Evolutionary conservation across 2,113 vertebrate genomes (phyloP).

Genomic region (Callipepla squamata): DNA sequence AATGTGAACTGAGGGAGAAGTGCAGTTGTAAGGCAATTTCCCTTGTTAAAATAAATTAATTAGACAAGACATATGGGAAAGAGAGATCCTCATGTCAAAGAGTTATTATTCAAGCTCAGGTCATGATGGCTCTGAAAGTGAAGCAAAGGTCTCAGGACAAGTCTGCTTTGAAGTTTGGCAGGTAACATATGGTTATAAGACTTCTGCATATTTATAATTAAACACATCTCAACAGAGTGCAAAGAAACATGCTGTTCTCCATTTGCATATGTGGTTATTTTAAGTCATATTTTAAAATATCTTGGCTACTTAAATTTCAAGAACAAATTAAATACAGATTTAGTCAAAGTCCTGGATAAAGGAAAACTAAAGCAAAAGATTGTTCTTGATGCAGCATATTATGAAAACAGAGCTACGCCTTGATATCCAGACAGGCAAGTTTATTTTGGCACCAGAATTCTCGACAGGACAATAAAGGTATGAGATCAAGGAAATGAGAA

Average conservation of each 20-base stretch:
- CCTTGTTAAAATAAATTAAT: neutral
- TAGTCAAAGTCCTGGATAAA: slow-evolving; percentile 21
- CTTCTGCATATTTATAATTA: slow-evolving; percentile 37
- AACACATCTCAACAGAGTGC: slow-evolving; percentile 20
- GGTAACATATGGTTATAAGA: slow-evolving; percentile 37
- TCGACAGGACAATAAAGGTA: slow-evolving; percentile 39
- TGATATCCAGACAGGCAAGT: slow-evolving; percentile 57
- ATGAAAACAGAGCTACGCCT: slow-evolving; percentile 9
- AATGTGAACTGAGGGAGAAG: neutral
- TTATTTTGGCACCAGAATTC: slow-evolving; percentile 37
- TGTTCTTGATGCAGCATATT: slow-evolving; percentile 27
- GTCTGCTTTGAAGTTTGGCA: slow-evolving; percentile 12
- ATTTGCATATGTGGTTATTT: slow-evolving; percentile 18
- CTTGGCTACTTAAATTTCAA: slow-evolving; percentile 17
- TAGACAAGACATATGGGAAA: slow-evolving; percentile 29
- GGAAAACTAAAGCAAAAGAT: neutral
- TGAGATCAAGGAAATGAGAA: slow-evolving; percentile 49
- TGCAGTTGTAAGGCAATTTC: neutral
- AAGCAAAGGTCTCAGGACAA: slow-evolving; percentile 5
- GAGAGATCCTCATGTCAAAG: slow-evolving; percentile 7
- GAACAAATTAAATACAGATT: slow-evolving; percentile 57
- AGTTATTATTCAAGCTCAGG: neutral
- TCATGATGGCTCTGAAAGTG: slow-evolving; percentile 4
- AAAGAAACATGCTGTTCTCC: slow-evolving; percentile 27
- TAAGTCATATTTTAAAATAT: slow-evolving; percentile 33